A percentile compares a stretch with the other conserved stretches of the same genome.
Evolutionary conservation across 2,113 vertebrate genomes (phyloP).

Genomic region (Tapirus terrestris): DNA sequence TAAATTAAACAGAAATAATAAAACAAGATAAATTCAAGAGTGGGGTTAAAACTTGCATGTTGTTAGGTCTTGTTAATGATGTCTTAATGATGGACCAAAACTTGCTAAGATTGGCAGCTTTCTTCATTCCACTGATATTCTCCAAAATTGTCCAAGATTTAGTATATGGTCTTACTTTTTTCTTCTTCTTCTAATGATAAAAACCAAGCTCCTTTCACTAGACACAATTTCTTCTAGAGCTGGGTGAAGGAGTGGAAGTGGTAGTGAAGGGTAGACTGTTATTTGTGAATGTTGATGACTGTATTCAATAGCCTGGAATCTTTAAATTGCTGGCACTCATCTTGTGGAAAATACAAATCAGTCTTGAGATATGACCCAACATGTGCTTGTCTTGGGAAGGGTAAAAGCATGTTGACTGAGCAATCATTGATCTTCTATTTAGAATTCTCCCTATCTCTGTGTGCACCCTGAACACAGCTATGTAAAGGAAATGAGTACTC

Average conservation of each 20-base stretch:
- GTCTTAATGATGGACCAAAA: background rate
- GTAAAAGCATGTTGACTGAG: background rate
- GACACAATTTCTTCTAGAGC: background rate
- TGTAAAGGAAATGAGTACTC: background rate
- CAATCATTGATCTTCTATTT: background rate
- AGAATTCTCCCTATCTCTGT: background rate
- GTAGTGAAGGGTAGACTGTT: background rate
- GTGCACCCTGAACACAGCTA: background rate
- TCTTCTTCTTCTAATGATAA: background rate
- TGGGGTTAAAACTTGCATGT: background rate
- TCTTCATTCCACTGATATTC: background rate
- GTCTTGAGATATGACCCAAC: background rate
- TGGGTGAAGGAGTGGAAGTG: background rate
- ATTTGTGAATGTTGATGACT: background rate
- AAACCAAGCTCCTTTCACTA: background rate
- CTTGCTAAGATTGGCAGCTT: background rate
- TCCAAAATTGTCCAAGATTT: background rate
- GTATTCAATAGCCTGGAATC: background rate
- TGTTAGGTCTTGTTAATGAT: background rate
- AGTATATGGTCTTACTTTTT: background rate
- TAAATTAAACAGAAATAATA: background rate
- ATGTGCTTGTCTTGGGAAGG: background rate
- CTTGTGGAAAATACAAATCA: background rate
- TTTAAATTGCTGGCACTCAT: background rate
- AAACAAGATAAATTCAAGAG: background rate